phyloP scores from a whole-genome alignment of 1,140 invertebrate genomes.

The Trichoplusia ni region DNA sequence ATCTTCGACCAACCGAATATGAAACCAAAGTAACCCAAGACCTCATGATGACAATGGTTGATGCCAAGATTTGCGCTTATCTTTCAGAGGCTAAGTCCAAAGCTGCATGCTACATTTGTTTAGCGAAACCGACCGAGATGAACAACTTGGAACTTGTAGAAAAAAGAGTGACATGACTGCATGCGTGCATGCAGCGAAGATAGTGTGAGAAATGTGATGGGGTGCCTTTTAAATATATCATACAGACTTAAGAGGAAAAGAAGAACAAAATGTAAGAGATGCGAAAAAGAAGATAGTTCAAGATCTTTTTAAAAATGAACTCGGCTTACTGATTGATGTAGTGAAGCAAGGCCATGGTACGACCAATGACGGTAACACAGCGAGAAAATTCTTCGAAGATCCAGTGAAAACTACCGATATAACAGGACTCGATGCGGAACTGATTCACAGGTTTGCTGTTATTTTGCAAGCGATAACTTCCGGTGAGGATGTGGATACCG shows the following conservation, averaged over 20 bases:
- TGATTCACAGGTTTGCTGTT: slow-evolving; percentile 38
- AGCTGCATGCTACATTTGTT: background rate
- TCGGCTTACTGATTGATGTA: slow-evolving; percentile 49
- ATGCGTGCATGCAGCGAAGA: no score
- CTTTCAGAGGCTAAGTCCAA: background rate
- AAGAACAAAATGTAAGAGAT: slow-evolving; percentile 2
- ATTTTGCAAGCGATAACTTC: slow-evolving; percentile 48
- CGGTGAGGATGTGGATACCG: slow-evolving; percentile 14
- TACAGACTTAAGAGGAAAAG: no score
- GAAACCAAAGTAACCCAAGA: background rate
- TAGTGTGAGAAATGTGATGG: no score
- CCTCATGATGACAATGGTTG: background rate
- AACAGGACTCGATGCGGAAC: slow-evolving; percentile 45
- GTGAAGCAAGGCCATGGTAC: slow-evolving; percentile 41
- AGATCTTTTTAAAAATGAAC: background rate
- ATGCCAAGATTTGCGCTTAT: background rate
- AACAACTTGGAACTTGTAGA: background rate
- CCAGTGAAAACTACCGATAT: slow-evolving; percentile 43
- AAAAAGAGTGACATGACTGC: no score
- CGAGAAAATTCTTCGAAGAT: slow-evolving; percentile 51
- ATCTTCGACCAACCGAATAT: background rate
- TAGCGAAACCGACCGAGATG: background rate
- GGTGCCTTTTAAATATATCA: no score
- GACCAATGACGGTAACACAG: slow-evolving; percentile 58
- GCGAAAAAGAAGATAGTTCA: slow-evolving; percentile 8